These are phyloP conservation scores for Cheilosia pagana DNA, from an alignment of 2,888 invertebrate species.

Conservation along the genomic window DNA sequence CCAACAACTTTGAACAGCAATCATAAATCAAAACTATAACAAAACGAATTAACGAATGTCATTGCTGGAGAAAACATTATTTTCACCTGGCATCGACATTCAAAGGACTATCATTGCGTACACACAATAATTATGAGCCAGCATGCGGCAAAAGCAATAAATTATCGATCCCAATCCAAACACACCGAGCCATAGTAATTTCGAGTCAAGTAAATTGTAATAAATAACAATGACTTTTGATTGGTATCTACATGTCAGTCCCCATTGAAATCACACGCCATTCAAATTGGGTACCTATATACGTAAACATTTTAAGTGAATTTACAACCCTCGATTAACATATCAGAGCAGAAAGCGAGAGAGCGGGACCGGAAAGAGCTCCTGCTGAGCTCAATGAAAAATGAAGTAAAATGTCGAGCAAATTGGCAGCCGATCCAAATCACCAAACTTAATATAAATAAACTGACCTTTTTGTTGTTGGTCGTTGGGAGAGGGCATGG, in stretches of 20 bases:
- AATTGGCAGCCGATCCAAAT: conserved; percentile 35
- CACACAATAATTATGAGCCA: conserved; percentile 1
- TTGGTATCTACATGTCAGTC: conserved; percentile 1
- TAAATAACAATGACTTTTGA: conserved; percentile 18
- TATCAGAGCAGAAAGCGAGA: background rate
- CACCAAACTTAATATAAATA: conserved; percentile 22
- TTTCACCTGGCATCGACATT: conserved; percentile 37
- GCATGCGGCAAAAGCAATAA: background rate
- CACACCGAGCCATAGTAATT: background rate
- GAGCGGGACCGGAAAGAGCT: background rate
- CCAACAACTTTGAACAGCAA: conserved; percentile 10
- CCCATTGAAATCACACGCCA: conserved; percentile 13
- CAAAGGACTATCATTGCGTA: conserved; percentile 9
- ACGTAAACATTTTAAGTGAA: conserved; percentile 20
- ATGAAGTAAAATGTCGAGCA: conserved; percentile 16
- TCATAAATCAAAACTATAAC: conserved; percentile 45
- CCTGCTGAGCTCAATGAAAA: conserved; percentile 4
- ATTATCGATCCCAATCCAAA: background rate
- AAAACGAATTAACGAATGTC: conserved; percentile 18
- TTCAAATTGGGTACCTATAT: conserved; percentile 24
- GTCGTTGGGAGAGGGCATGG: background rate
- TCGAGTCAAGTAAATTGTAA: conserved; percentile 1
- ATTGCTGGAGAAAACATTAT: conserved; percentile 2
- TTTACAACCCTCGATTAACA: conserved; percentile 19
- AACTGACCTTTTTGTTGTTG: conserved; percentile 25